phyloP scores from a whole-genome alignment of 2,888 invertebrate species.

The Drosophila pseudotalamancana region DNA sequence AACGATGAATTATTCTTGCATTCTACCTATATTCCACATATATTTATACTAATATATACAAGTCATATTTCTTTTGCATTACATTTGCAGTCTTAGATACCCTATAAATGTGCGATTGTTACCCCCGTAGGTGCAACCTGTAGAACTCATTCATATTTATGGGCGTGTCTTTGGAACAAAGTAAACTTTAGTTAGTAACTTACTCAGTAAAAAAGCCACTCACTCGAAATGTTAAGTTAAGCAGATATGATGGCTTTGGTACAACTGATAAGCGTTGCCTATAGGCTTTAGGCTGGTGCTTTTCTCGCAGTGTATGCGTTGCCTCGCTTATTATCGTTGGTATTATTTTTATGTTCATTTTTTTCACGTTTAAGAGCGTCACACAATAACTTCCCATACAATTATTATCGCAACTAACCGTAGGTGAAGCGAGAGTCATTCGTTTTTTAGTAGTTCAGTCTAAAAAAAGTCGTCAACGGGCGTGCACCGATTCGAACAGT shows the following conservation, averaged over 20 bases:
- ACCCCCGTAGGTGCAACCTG: neutral
- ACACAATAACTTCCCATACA: slow-evolving; percentile 44
- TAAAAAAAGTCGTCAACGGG: slow-evolving; percentile 35
- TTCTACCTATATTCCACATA: neutral
- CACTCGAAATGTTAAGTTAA: slow-evolving; percentile 6
- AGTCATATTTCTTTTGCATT: too few species aligned
- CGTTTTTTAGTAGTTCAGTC: slow-evolving; percentile 54
- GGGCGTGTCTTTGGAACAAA: neutral
- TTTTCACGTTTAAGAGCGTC: slow-evolving; percentile 13
- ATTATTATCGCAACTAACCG: slow-evolving; percentile 48
- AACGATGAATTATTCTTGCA: neutral
- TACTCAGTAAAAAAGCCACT: neutral
- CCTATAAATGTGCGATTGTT: too few species aligned
- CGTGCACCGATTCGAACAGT: slow-evolving; percentile 13
- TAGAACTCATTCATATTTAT: neutral
- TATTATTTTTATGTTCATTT: slow-evolving; percentile 34
- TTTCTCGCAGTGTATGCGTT: slow-evolving; percentile 42
- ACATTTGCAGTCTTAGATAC: neutral
- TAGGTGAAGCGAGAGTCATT: slow-evolving; percentile 14
- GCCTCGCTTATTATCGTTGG: slow-evolving; percentile 33
- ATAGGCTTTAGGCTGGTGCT: neutral
- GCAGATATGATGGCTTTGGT: neutral
- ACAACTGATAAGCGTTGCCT: slow-evolving; percentile 24
- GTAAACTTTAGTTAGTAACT: neutral
- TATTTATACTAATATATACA: too few species aligned